These are phyloP conservation scores for Hemitrygon akajei DNA, from an alignment of 2,797 vertebrate genomes.

Conservation along the genomic window DNA sequence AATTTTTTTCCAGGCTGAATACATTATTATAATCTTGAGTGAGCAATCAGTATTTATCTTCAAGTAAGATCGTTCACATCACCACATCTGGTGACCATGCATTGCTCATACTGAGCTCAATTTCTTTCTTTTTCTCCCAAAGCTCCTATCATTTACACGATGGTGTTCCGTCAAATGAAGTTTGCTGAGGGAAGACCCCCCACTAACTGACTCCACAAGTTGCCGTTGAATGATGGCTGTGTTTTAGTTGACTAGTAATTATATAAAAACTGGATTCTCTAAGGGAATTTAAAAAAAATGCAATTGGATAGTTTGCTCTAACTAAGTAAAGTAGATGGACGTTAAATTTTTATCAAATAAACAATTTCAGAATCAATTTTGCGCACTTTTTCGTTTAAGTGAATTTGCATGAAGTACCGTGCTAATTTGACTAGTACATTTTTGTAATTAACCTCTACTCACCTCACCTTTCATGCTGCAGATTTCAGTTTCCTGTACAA, in stretches of 20 bases:
- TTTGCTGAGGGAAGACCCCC: background rate
- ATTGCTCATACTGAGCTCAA: background rate
- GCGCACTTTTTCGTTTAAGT: background rate
- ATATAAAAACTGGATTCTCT: background rate
- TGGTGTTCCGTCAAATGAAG: background rate
- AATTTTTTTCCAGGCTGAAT: constrained; percentile 6
- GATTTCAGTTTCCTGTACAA: background rate
- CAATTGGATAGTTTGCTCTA: background rate
- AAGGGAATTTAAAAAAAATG: background rate
- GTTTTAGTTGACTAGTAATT: constrained; percentile 18
- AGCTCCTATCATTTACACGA: background rate
- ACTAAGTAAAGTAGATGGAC: background rate
- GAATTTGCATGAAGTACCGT: background rate
- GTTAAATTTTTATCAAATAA: background rate
- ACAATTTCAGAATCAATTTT: background rate
- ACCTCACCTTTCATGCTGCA: background rate
- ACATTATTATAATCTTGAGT: background rate
- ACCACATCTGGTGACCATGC: background rate
- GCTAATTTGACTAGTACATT: background rate
- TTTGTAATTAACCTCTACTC: background rate
- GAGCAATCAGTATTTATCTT: background rate
- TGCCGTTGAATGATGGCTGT: background rate
- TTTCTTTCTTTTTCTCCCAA: background rate
- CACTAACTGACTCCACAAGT: constrained; percentile 18
- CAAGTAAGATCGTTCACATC: background rate